Base-by-base conservation (phyloP, 2,888 invertebrate genomes). In the Drosophila anomelani region DNA sequence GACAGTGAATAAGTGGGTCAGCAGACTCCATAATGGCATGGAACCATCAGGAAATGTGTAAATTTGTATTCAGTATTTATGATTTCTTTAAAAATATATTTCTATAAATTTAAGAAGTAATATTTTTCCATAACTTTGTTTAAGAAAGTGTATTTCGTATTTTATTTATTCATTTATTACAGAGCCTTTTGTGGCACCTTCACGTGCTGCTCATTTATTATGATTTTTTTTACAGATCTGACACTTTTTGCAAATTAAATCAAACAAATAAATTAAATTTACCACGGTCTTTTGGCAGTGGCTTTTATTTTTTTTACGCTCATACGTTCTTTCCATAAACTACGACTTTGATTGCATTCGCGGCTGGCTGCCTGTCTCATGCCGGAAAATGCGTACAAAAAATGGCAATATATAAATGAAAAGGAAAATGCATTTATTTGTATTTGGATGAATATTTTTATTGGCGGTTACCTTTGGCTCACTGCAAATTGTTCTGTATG, bases 391-490 rank as follows among this genome's bases (percentile, higher is more conserved):
- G 34, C 29, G 23, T 8, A 34, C 9, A 68, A 55, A 69, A 68
- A 66, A 13, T 15, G 54, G 15, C 39, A 53, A 44, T 39, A 44
- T 39, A 67, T 20, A 54, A 66, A 67, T 54, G 44, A 26, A 58
- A 54, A 53, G 69, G 41, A 73, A 72, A 57, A 73, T 34, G 41
- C 43, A 74, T 75, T 75, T 75, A 64, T 71, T 71, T 72, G 44
- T 54, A 49, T 70, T 70, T 55, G 72, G 55, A 67, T 74, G 72
- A 78, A 57, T 80, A 63, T 80, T 88, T 84, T 83, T 80, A 79
- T 82, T 85, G 79, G 79, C 67, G 86, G 75, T 83, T 83, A 71
- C 77, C 77, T 85, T 88, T 82, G 68, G 29, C 26, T 69, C 56
- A 61, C 72, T 76, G 64, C 70, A 71, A 73, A 47, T 75, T 66